These are phyloP conservation scores for Propithecus coquereli DNA, from an alignment of 2,113 vertebrate genomes.

Conservation along the genomic window DNA sequence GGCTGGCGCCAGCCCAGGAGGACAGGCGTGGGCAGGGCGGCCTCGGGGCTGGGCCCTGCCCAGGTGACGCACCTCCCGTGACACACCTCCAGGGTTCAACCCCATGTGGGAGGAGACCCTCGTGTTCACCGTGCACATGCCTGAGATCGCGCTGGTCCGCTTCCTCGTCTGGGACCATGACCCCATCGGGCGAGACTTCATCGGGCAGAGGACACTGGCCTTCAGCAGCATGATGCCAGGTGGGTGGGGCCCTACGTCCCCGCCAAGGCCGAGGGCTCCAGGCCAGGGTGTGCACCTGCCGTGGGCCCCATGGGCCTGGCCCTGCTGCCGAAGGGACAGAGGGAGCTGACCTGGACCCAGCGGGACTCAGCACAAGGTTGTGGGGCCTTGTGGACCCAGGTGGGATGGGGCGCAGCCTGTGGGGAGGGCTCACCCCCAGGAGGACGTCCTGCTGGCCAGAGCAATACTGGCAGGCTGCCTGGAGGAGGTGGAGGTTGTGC, in stretches of 20 bases:
- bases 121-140: conserved; percentile 95
- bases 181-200: conserved; percentile 97
- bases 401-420: neutral
- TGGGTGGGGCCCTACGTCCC: conserved; percentile 62
- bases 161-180: conserved; percentile 99
- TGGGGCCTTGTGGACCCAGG: neutral
- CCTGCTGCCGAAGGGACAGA: neutral
- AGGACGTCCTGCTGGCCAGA: neutral
- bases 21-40: neutral
- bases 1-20: neutral
- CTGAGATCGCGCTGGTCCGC: conserved; percentile 91
- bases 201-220: conserved; percentile 95
- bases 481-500: neutral
- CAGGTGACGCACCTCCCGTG: neutral
- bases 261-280: neutral
- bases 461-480: neutral
- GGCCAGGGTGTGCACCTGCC: neutral
- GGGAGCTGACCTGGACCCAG: neutral
- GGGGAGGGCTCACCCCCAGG: neutral
- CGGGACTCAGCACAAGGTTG: accelerated
- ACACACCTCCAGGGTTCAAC: conserved; percentile 89
- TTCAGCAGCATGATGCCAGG: conserved; percentile 98
- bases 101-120: conserved; percentile 99
- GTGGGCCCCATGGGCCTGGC: neutral
- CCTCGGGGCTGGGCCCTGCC: neutral